Conservation (phyloP, 2,888 invertebrate species). For the Masnerella sp. region DNA sequence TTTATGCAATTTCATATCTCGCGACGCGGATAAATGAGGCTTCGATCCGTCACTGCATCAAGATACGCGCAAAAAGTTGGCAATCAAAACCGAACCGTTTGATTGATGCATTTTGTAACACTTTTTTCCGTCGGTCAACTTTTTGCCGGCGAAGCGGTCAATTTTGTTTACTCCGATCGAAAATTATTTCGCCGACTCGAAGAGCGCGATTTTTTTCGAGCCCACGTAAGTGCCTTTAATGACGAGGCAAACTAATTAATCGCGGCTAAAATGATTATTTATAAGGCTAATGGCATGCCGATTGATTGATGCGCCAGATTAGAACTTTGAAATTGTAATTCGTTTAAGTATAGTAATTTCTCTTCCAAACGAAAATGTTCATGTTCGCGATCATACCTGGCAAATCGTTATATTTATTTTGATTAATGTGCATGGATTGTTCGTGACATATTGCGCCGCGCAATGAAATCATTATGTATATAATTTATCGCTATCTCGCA, state of each 20-base stretch:
- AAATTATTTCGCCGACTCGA: conserved; percentile 26
- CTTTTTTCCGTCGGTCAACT: conserved; percentile 24
- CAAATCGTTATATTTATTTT: conserved; percentile 9
- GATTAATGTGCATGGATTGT: conserved; percentile 1
- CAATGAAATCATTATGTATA: background rate
- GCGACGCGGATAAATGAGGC: conserved; percentile 60
- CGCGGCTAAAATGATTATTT: conserved; percentile 1
- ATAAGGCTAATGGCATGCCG: background rate
- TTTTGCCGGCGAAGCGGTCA: background rate
- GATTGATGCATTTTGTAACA: conserved; percentile 55
- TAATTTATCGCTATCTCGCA: conserved; percentile 4
- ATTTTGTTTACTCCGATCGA: conserved; percentile 43
- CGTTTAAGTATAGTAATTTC: conserved; percentile 29
- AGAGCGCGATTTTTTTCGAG: conserved; percentile 1
- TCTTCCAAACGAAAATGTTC: conserved; percentile 9
- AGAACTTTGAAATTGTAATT: conserved; percentile 17
- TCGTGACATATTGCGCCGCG: conserved; percentile 14
- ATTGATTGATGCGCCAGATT: conserved; percentile 16
- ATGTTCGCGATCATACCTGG: background rate
- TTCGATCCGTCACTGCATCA: conserved; percentile 57
- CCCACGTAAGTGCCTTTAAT: no score
- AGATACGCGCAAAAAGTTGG: conserved; percentile 48
- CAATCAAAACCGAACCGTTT: conserved; percentile 52
- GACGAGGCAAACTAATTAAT: background rate
- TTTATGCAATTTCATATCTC: conserved; percentile 60